Conservation (phyloP, 2,888 invertebrate genomes). For the Drosophila nr. perissopoda region DNA sequence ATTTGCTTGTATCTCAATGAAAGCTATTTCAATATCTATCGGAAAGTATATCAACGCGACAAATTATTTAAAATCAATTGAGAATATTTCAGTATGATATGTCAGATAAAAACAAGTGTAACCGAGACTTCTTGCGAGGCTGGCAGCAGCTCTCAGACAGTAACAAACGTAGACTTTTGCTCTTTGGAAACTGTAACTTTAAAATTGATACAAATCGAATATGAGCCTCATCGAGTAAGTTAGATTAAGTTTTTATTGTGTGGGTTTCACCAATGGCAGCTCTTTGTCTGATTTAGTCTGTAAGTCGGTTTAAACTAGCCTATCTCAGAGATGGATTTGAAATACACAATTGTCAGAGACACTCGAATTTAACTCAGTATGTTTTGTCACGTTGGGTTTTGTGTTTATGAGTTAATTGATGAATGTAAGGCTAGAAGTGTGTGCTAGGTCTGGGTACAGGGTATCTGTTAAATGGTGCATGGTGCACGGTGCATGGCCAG, state of each 20-base stretch:
- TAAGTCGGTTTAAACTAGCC: background rate
- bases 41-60: background rate
- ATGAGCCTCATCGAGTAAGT: too few relatives aligned
- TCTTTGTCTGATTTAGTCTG: too few relatives aligned
- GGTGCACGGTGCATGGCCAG: background rate
- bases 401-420: background rate
- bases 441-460: background rate
- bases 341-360: background rate
- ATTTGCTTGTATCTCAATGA: background rate
- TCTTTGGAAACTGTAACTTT: background rate
- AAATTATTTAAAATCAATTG: background rate
- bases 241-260: background rate
- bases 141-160: fast-evolving
- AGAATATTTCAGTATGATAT: background rate
- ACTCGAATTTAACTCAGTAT: background rate
- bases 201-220: background rate
- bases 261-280: background rate
- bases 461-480: background rate
- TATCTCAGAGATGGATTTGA: background rate
- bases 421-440: background rate
- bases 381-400: background rate
- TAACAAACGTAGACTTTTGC: background rate
- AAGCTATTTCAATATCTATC: background rate
- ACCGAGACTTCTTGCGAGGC: background rate
- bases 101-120: background rate